Conservation (phyloP, 2,113 vertebrate genomes). For the Piprites chloris region DNA sequence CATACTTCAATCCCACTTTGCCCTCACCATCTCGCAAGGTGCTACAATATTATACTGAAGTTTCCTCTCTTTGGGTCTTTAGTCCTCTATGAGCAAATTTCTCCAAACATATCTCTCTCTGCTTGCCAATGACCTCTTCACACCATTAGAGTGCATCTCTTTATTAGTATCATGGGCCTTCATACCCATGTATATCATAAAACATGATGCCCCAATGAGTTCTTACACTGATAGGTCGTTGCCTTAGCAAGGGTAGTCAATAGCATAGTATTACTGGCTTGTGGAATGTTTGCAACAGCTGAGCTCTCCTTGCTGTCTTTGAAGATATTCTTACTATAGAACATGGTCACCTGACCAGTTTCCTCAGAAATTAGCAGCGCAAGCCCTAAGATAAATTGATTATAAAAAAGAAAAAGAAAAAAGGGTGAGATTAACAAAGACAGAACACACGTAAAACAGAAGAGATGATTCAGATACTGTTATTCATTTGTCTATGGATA, state of each 20-base stretch:
- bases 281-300: neutral
- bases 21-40: neutral
- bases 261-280: neutral
- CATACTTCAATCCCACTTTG: neutral
- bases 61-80: neutral
- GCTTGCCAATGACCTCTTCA: neutral
- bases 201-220: neutral
- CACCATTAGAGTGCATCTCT: neutral
- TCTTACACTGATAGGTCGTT: neutral
- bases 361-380: neutral
- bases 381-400: neutral
- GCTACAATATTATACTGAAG: neutral
- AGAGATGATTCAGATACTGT: neutral
- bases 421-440: constrained; percentile 1
- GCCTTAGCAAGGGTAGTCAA: neutral
- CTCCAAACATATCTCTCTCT: neutral
- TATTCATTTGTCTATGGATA: constrained; percentile 9
- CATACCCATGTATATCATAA: neutral
- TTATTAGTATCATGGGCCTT: neutral
- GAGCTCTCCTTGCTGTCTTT: neutral
- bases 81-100: neutral
- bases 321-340: neutral
- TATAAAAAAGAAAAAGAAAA: neutral
- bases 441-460: neutral
- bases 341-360: neutral